Evolutionary conservation across 2,888 invertebrate genomes (phyloP), one percentile per base, ranked within the genome.

Genomic region (Pristionchus entomophagus): DNA sequence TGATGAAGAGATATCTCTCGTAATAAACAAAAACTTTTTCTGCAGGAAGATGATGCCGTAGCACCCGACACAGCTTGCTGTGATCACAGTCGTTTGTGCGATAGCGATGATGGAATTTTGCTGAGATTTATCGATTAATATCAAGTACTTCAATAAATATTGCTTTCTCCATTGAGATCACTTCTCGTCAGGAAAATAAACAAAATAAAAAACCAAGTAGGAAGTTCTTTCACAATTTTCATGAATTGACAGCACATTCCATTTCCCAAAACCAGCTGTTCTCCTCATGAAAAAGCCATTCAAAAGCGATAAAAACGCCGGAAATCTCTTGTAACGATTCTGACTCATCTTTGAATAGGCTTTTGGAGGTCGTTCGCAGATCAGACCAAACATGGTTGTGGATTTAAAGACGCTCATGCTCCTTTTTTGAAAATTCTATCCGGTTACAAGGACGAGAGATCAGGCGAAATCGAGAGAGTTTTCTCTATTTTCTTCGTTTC

Each of bases 31-130:
- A 26, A 26, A 51, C 51, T 32, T 51, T 6, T 51, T 80, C 32
- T 51, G 6, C 49, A 51, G 10, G 35, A 80, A 80, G 1, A 80
- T 80, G 0, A 80, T 32, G 0, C 19, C 32, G 26, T 80, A 80
- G 41, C 80, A 80, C 2, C 80, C 29, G 32, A 80, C 32, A 32
- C 80, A 80, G 22, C 49, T 80, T 0, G 53, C 53, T 22, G 80
- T 80, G 32, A 80, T 80, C 35, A 53, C 32, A 2, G 32, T 53
- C 26, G 80, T 80, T 19, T 80, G 80, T 0, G 80, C 80, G 6
- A 80, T 80, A 14, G 80, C 80, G 19, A 80, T 80, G 51, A 80
- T 80, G 19, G 80, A 80, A 29, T 80, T 80, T 80, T 80, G 80
- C 80, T 80, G 51, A 65, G n/a, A 65, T n/a, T n/a, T n/a, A n/a